phyloP scores from a whole-genome alignment of 2,113 vertebrate species.

The Embiotoca jacksoni region DNA sequence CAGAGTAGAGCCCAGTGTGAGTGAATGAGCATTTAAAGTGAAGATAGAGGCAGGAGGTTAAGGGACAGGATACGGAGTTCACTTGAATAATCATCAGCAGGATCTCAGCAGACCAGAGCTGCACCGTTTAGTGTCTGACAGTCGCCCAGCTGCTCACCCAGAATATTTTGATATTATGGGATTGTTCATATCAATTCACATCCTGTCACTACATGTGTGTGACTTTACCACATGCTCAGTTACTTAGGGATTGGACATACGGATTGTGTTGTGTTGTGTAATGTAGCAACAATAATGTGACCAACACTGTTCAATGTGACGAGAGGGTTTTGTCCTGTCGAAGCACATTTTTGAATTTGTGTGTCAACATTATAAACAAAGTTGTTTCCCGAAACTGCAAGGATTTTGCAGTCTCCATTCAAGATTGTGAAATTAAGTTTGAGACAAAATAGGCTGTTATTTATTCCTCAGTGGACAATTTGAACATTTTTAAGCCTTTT shows the following conservation, averaged over 20 bases:
- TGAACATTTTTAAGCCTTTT: conserved; percentile 31
- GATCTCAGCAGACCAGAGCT: conserved; percentile 73
- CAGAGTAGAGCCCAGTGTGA: neutral
- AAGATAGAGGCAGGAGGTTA: conserved; percentile 86
- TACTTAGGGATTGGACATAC: conserved; percentile 50
- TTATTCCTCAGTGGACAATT: conserved; percentile 43
- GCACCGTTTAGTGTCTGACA: conserved; percentile 57
- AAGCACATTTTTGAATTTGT: conserved; percentile 37
- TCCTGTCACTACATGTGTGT: conserved; percentile 49
- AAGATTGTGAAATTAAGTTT: conserved; percentile 21
- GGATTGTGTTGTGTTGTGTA: conserved; percentile 46
- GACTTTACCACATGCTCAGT: conserved; percentile 54
- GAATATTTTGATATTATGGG: conserved; percentile 55
- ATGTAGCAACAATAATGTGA: conserved; percentile 51
- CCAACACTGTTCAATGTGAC: conserved; percentile 56
- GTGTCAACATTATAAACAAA: conserved; percentile 33
- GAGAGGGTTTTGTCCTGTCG: conserved; percentile 4
- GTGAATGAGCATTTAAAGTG: conserved; percentile 23
- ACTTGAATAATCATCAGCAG: conserved; percentile 81
- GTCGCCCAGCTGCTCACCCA: conserved; percentile 73
- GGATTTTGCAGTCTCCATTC: conserved; percentile 1
- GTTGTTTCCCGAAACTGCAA: neutral
- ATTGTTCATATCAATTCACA: conserved; percentile 64
- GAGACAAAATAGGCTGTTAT: neutral
- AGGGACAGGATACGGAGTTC: conserved; percentile 86